Percentiles rank a stretch among this genome's conserved stretches.
Evolutionary conservation across 2,797 vertebrate species (phyloP).

Genomic region (Myiotriccus ornatus): DNA sequence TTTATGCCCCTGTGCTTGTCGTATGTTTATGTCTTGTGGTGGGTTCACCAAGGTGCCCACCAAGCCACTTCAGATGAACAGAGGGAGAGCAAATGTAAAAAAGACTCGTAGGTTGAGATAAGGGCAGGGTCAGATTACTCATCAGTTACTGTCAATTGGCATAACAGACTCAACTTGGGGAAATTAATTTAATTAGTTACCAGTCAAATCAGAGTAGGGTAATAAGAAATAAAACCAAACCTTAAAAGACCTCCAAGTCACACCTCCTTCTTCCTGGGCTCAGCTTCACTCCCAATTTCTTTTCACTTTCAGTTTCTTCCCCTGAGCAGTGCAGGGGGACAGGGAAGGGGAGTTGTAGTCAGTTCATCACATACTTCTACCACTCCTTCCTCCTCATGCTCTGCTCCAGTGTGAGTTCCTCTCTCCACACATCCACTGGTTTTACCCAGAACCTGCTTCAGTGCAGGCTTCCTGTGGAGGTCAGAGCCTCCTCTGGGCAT

Average conservation of each 20-base stretch:
- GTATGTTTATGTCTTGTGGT: not conserved
- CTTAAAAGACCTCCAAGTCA: not conserved
- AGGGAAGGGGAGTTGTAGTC: not conserved
- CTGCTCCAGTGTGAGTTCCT: not conserved
- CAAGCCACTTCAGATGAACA: not conserved
- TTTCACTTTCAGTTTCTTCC: not conserved
- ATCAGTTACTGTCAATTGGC: not conserved
- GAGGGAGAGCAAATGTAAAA: not conserved
- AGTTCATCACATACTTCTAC: not conserved
- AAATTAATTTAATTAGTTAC: not conserved
- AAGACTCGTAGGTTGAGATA: not conserved
- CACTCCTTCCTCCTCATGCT: not conserved
- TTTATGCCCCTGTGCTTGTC: not conserved
- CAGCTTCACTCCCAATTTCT: not conserved
- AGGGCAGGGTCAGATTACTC: not conserved
- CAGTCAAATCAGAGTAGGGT: not conserved
- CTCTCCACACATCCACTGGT: not conserved
- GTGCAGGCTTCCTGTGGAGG: not conserved
- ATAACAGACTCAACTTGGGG: not conserved
- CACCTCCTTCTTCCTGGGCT: not conserved
- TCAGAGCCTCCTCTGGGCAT: not conserved
- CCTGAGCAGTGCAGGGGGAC: fast-evolving
- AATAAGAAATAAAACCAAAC: not conserved
- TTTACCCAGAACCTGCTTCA: not conserved
- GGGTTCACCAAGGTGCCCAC: not conserved